Conservation (phyloP, 2,888 invertebrate genomes). For the Noctua janthe region DNA sequence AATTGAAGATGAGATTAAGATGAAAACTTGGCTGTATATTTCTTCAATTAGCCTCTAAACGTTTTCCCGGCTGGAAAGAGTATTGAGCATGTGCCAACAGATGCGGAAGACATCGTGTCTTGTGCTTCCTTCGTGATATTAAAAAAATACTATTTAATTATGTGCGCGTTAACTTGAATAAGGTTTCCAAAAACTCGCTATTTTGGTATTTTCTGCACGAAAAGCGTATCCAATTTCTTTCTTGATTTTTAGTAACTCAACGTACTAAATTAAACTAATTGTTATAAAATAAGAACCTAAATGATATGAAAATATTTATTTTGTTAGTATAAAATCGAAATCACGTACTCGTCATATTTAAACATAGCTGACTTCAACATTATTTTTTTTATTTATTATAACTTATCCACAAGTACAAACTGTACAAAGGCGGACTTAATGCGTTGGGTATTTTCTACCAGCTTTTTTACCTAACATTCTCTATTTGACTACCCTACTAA, state of each 20-base stretch:
- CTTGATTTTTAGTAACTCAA: not conserved
- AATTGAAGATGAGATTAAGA: conserved; percentile 12
- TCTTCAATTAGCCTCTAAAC: conserved; percentile 68
- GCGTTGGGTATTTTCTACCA: no score
- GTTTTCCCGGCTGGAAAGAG: conserved; percentile 51
- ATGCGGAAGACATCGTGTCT: conserved; percentile 66
- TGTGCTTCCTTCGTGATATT: conserved; percentile 50
- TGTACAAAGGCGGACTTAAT: no score
- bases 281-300: not conserved
- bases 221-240: not conserved
- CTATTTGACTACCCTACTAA: not conserved
- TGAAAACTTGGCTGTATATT: conserved; percentile 57
- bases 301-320: not conserved
- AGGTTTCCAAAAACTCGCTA: not conserved
- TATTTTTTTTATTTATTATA: no score
- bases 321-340: not conserved
- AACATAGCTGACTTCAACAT: not conserved
- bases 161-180: not conserved
- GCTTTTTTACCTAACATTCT: no score
- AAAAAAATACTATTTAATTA: conserved; percentile 37
- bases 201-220: not conserved
- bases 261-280: not conserved
- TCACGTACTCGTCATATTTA: not conserved
- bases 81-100: conserved; percentile 70
- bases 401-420: no score